A percentile compares a stretch with the other conserved stretches of the same genome.
phyloP scores from a whole-genome alignment of 2,113 vertebrate genomes.

The Sinocyclocheilus grahami region DNA sequence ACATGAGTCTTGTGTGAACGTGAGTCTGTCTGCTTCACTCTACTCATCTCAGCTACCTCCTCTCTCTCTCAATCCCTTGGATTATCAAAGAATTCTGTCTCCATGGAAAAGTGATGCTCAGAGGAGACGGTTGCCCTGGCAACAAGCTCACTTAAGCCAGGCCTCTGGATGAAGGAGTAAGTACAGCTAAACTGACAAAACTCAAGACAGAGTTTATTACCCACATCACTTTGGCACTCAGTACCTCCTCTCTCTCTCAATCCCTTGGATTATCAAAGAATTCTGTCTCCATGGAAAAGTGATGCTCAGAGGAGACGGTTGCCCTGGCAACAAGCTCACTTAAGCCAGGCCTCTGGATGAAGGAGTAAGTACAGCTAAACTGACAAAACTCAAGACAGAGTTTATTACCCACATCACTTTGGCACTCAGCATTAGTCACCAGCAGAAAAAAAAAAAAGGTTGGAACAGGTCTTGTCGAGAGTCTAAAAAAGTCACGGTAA shows the following conservation, averaged over 20 bases:
- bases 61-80: constrained; percentile 68
- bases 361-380: constrained; percentile 53
- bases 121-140: constrained; percentile 70
- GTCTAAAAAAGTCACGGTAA: not conserved
- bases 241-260: constrained; percentile 66
- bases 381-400: constrained; percentile 57
- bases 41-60: constrained; percentile 60
- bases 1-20: not conserved
- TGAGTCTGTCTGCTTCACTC: constrained; percentile 46
- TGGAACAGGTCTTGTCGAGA: not conserved
- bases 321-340: constrained; percentile 72
- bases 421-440: constrained; percentile 30
- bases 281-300: constrained; percentile 70
- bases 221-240: constrained; percentile 43
- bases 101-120: constrained; percentile 68
- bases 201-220: constrained; percentile 56
- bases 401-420: constrained; percentile 54
- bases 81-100: constrained; percentile 76
- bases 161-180: constrained; percentile 61
- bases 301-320: constrained; percentile 70
- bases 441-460: not conserved
- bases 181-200: constrained; percentile 54
- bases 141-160: constrained; percentile 69
- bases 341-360: constrained; percentile 62
- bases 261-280: constrained; percentile 74